phyloP scores from a whole-genome alignment of 1,140 invertebrate genomes.

The Coenobita brevimanus region DNA sequence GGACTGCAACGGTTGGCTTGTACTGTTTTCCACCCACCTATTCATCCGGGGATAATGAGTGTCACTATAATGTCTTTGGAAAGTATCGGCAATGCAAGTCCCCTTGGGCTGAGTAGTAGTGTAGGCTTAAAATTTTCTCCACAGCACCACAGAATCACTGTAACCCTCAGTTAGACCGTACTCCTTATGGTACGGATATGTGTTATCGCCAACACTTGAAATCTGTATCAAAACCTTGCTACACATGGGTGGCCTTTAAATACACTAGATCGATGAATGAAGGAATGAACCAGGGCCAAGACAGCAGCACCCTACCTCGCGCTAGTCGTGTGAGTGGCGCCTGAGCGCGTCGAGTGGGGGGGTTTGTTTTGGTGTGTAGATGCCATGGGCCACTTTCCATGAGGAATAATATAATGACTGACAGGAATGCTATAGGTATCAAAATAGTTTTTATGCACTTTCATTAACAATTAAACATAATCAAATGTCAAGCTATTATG shows the following conservation, averaged over 20 bases:
- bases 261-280: conserved; percentile 34
- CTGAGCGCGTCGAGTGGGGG: neutral
- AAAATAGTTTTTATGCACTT: no score
- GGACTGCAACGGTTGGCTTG: no score
- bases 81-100: no score
- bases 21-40: no score
- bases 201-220: conserved; percentile 44
- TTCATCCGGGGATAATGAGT: no score
- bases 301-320: neutral
- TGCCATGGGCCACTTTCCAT: neutral
- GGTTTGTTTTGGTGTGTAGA: conserved; percentile 3
- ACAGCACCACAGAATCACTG: conserved; percentile 50
- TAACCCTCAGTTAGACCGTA: conserved; percentile 57
- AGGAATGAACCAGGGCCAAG: neutral
- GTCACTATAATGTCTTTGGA: no score
- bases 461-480: no score
- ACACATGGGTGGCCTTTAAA: conserved; percentile 55
- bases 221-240: conserved; percentile 46
- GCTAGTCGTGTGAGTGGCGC: neutral
- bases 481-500: no score
- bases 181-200: conserved; percentile 57
- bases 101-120: no score
- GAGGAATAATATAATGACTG: no score
- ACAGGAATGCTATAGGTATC: no score
- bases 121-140: neutral